phyloP scores from a whole-genome alignment of 2,797 vertebrate species.

The Acridotheres tristis region DNA sequence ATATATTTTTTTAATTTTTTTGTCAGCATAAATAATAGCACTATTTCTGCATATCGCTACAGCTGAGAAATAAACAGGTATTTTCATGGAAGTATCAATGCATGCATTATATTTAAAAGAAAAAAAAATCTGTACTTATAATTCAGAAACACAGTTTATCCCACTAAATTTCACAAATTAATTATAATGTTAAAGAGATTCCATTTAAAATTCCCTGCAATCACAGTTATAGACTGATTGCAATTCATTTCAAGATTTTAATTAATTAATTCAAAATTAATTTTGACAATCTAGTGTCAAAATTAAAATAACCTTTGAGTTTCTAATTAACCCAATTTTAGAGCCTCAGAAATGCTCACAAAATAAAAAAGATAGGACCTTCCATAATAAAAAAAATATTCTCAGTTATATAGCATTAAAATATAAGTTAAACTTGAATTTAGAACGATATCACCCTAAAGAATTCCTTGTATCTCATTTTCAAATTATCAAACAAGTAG shows the following conservation, averaged over 20 bases:
- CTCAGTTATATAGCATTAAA: neutral
- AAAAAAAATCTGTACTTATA: neutral
- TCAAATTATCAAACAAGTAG: neutral
- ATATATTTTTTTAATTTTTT: neutral
- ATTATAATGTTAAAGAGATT: neutral
- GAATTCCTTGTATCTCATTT: neutral
- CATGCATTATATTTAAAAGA: neutral
- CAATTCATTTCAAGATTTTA: neutral
- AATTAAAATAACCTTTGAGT: neutral
- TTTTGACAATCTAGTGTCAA: neutral
- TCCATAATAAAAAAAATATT: neutral
- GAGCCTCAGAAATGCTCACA: neutral
- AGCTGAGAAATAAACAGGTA: neutral
- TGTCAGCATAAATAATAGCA: neutral
- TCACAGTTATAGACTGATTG: neutral
- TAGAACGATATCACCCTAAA: neutral
- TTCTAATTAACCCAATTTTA: neutral
- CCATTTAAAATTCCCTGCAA: neutral
- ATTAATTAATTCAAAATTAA: neutral
- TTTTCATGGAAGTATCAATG: neutral
- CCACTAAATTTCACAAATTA: neutral
- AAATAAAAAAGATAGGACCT: neutral
- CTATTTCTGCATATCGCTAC: neutral
- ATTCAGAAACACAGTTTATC: neutral
- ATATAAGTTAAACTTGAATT: neutral